Evolutionary conservation across 2,888 invertebrate species (phyloP).

Genomic region (Oligia latruncula): DNA sequence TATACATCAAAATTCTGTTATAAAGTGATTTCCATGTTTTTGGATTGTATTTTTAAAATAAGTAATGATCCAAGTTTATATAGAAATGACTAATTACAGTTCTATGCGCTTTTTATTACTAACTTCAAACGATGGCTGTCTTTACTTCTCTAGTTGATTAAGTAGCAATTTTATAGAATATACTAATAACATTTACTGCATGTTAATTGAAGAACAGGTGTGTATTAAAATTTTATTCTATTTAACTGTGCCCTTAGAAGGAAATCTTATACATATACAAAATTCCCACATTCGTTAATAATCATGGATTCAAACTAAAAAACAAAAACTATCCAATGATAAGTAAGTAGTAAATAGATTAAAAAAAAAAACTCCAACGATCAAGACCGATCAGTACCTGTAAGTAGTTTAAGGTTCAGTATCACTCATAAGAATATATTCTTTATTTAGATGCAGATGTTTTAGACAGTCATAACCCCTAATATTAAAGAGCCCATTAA

Average conservation of each 20-base stretch:
- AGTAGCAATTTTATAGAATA: slow-evolving; percentile 41
- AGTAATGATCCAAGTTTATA: slow-evolving; percentile 26
- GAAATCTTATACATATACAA: not conserved
- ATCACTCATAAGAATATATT: slow-evolving; percentile 34
- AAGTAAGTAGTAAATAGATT: not conserved
- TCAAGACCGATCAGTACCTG: slow-evolving; percentile 11
- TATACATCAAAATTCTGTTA: slow-evolving; percentile 18
- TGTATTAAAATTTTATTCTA: slow-evolving; percentile 28
- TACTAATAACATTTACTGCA: slow-evolving; percentile 19
- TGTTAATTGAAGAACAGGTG: slow-evolving; percentile 35
- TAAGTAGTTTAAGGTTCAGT: slow-evolving; percentile 31
- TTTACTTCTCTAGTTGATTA: slow-evolving; percentile 51
- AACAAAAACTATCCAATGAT: slow-evolving; percentile 5
- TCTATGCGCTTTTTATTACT: slow-evolving; percentile 41
- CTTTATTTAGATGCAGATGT: slow-evolving; percentile 53
- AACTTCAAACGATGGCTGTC: slow-evolving; percentile 61
- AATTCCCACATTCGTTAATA: not conserved
- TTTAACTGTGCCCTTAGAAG: slow-evolving; percentile 46
- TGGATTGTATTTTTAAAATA: slow-evolving; percentile 12
- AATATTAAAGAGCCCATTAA: slow-evolving; percentile 56
- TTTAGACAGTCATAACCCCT: slow-evolving; percentile 57
- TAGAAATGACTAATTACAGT: slow-evolving; percentile 19
- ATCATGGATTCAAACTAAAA: slow-evolving; percentile 13
- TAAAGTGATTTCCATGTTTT: slow-evolving; percentile 20
- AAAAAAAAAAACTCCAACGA: slow-evolving; percentile 22